Percentiles rank a stretch among this genome's conserved stretches.
Evolutionary conservation across 1,140 invertebrate species (phyloP).

Genomic region (Andricus grossulariae): DNA sequence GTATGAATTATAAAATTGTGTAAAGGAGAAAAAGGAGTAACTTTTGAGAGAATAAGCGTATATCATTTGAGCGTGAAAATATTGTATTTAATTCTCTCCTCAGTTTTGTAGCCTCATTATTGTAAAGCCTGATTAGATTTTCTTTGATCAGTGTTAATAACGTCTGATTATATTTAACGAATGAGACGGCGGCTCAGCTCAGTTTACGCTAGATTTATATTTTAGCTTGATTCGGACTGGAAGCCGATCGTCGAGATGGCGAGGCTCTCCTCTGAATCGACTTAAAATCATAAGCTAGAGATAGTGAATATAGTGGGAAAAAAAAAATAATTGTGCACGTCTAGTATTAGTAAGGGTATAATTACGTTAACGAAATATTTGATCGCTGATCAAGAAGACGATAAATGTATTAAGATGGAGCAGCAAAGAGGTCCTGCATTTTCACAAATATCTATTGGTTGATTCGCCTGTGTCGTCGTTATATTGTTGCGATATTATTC

Average conservation of each 20-base stretch:
- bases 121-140: constrained; percentile 66
- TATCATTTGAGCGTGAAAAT: constrained; percentile 35
- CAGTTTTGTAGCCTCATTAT: constrained; percentile 57
- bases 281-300: constrained; percentile 55
- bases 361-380: constrained; percentile 54
- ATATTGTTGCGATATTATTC: constrained; percentile 53
- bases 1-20: too few relatives aligned
- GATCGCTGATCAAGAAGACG: constrained; percentile 55
- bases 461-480: constrained; percentile 37
- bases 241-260: constrained; percentile 35
- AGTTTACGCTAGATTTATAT: constrained; percentile 54
- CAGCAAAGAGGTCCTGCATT: constrained; percentile 65
- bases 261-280: constrained; percentile 57
- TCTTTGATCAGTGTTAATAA: constrained; percentile 61
- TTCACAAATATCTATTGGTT: constrained; percentile 64
- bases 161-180: constrained; percentile 53
- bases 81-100: constrained; percentile 58
- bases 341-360: constrained; percentile 67
- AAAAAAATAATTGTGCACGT: constrained; percentile 63
- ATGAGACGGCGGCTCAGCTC: constrained; percentile 50
- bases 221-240: constrained; percentile 53
- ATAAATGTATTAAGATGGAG: constrained; percentile 45
- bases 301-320: constrained; percentile 47
- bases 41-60: not conserved
- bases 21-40: constrained; percentile 10